phyloP scores from a whole-genome alignment of 30 jellyfish, hydroid and myxozoan genomes.

The Phacellophora camtschatica region DNA sequence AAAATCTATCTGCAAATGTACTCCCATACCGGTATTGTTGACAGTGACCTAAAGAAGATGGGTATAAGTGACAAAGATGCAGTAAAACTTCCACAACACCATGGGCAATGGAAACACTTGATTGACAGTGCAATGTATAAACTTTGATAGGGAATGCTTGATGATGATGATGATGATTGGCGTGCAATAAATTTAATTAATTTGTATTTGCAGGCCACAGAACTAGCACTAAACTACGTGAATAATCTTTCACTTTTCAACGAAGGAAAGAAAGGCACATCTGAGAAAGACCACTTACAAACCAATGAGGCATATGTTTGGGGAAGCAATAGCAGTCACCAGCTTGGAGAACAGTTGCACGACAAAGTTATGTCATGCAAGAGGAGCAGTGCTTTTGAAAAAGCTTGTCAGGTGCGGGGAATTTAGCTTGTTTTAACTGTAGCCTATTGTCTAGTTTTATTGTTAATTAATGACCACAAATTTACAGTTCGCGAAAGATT shows the following conservation, averaged over 20 bases:
- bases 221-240: constrained; percentile 55
- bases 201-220: constrained; percentile 15
- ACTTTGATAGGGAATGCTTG: too few relatives aligned
- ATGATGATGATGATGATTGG: too few relatives aligned
- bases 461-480: too few relatives aligned
- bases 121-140: neutral
- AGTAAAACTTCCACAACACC: too few relatives aligned
- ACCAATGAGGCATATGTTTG: constrained; percentile 80
- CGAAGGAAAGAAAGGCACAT: constrained; percentile 2
- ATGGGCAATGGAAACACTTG: neutral
- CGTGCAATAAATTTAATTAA: neutral
- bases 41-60: too few relatives aligned
- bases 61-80: too few relatives aligned
- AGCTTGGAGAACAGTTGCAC: constrained; percentile 79
- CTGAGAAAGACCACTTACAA: constrained; percentile 11
- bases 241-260: constrained; percentile 31
- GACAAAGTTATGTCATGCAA: constrained; percentile 86
- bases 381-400: constrained; percentile 67
- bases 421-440: too few relatives aligned
- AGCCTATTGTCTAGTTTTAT: too few relatives aligned
- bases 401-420: constrained; percentile 90
- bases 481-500: too few relatives aligned
- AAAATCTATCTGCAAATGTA: too few relatives aligned
- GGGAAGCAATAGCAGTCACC: constrained; percentile 99
- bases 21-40: too few relatives aligned